Base-by-base conservation (phyloP, 1,140 invertebrate species). In the Hypsibius dujardini region DNA sequence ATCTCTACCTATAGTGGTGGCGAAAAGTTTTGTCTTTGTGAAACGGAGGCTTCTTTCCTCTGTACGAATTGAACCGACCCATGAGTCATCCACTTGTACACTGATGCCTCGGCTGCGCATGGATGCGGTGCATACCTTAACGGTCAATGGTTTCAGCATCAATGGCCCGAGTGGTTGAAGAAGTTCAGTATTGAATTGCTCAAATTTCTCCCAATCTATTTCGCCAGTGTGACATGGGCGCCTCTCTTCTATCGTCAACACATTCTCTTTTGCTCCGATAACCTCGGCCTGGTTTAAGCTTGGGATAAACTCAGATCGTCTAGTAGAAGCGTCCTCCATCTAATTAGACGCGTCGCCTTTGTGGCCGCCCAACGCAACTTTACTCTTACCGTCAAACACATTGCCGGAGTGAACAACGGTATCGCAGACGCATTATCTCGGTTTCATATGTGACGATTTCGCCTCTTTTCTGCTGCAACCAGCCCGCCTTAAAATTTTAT, bases 381-480 rank as follows among this genome's bases (percentile, higher is more conserved):
- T n/a, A 56, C 50, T 56, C 50, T 56, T 7, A 56, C 7, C n/a
- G 7, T 56, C 50, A 56, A 56, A n/a, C n/a, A 56, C 50, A n/a
- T 56, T n/a, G n/a, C 7, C 50, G 50, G 50, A n/a, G 50, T 56
- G 50, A 56, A 56, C 50, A 56, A 56, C 50, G 50, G 50, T 12
- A 56, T 56, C 50, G 50, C 50, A 12, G 50, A 56, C 50, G 50
- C 50, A 56, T 56, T 56, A n/a, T 56, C 50, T 56, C 50, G 50
- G 50, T 12, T 56, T 56, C 50, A 56, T 7, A 56, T 56, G 50
- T 7, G n/a, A 56, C 7, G 50, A n/a, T 56, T n/a, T 56, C 50
- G 50, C 7, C 50, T 12, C 7, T 56, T 56, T 12, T 7, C 50
- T 56, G 7, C 50, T n/a, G 50, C 50, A 56, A n/a, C 50, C 50